A percentile compares a stretch with the other conserved stretches of the same genome.
Conservation (phyloP, 2,113 vertebrate species). For the Lichenostomus cassidix region DNA sequence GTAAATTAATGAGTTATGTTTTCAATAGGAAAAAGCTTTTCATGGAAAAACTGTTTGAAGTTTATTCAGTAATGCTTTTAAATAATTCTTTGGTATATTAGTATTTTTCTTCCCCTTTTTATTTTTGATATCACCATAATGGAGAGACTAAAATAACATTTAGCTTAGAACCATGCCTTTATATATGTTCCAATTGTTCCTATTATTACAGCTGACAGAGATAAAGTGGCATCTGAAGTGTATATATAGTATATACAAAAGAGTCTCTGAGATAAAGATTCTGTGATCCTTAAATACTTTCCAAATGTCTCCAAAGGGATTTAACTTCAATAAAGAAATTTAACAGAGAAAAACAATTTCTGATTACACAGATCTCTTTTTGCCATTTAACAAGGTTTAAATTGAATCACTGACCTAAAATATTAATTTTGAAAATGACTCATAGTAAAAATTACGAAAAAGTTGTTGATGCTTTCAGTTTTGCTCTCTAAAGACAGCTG, state of each 20-base stretch:
- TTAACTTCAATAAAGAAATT: conserved; percentile 32
- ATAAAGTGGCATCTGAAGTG: conserved; percentile 30
- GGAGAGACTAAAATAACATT: conserved; percentile 44
- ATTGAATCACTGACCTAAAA: conserved; percentile 66
- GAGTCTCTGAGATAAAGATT: background rate
- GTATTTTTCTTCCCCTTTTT: background rate
- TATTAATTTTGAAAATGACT: conserved; percentile 62
- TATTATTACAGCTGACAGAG: conserved; percentile 21
- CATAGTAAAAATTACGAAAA: conserved; percentile 24
- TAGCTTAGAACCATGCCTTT: conserved; percentile 22
- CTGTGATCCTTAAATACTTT: conserved; percentile 58
- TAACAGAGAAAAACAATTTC: conserved; percentile 39
- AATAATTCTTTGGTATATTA: background rate
- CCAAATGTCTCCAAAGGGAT: conserved; percentile 34
- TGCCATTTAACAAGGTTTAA: conserved; percentile 45
- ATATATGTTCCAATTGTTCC: conserved; percentile 17
- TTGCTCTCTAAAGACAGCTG: conserved; percentile 60
- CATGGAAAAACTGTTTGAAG: background rate
- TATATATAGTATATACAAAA: background rate
- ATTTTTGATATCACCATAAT: conserved; percentile 13
- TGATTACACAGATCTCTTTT: conserved; percentile 49
- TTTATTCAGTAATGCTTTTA: conserved; percentile 1
- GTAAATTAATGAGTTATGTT: background rate
- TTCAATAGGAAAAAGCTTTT: background rate
- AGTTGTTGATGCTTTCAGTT: conserved; percentile 53